Evolutionary conservation across 2,113 vertebrate genomes (phyloP).

Genomic region (Hippocampus zosterae): DNA sequence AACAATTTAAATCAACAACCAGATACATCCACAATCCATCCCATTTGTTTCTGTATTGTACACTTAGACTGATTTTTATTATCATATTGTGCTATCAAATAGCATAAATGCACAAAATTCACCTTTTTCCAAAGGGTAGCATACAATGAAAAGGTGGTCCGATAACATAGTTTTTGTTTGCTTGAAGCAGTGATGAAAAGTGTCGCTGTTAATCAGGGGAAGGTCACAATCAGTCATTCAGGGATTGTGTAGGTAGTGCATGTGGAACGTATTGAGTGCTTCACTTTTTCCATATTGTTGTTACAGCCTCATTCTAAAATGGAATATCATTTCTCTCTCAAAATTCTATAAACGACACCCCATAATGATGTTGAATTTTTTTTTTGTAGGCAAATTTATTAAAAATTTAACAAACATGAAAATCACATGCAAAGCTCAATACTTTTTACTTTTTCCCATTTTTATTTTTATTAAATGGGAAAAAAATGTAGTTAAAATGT

Average conservation of each 20-base stretch:
- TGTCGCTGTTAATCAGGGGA: slow-evolving; percentile 4
- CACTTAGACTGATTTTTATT: slow-evolving; percentile 58
- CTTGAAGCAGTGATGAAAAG: background rate
- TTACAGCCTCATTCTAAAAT: too few species aligned
- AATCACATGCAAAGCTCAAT: too few species aligned
- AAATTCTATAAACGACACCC: too few species aligned
- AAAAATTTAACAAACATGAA: too few species aligned
- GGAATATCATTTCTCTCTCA: too few species aligned
- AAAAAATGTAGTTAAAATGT: too few species aligned
- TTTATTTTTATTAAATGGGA: too few species aligned
- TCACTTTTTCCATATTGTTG: too few species aligned
- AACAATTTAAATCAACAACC: background rate
- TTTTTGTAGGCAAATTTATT: too few species aligned
- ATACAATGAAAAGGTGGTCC: slow-evolving; percentile 4
- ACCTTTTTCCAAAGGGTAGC: slow-evolving; percentile 14
- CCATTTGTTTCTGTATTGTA: background rate
- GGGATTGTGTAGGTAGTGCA: background rate
- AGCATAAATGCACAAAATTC: slow-evolving; percentile 25
- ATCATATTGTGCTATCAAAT: slow-evolving; percentile 40
- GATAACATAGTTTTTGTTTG: background rate
- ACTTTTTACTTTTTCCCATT: too few species aligned
- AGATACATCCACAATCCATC: background rate
- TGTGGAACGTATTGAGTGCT: too few species aligned
- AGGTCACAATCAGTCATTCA: slow-evolving; percentile 12
- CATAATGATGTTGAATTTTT: too few species aligned